Percentiles rank a stretch among this genome's conserved stretches.
phyloP scores from a whole-genome alignment of 2,888 invertebrate species.

The Brachyptera putata region DNA sequence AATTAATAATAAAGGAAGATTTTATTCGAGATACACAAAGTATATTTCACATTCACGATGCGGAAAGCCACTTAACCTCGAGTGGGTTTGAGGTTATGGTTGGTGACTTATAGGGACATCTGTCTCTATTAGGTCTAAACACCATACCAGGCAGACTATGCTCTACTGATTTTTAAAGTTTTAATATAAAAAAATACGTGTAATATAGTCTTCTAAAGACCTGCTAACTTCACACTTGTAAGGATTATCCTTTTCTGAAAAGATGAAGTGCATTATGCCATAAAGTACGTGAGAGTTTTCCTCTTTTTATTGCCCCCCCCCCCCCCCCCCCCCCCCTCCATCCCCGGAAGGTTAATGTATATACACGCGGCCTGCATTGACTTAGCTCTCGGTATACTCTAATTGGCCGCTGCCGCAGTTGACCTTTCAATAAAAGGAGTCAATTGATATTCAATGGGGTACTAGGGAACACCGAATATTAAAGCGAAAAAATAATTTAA shows the following conservation, averaged over 20 bases:
- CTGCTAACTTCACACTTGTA: neutral
- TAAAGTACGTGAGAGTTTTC: neutral
- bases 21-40: slow-evolving; percentile 8
- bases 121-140: slow-evolving; percentile 6
- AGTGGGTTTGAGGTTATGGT: slow-evolving; percentile 9
- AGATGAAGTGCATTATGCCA: neutral
- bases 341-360: too few species aligned
- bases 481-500: slow-evolving; percentile 4
- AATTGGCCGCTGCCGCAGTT: neutral
- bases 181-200: too few species aligned
- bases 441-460: slow-evolving; percentile 11
- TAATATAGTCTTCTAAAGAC: too few species aligned
- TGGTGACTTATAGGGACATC: slow-evolving; percentile 17
- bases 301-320: slow-evolving; percentile 3
- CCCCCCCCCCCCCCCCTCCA: too few species aligned
- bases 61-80: slow-evolving; percentile 19
- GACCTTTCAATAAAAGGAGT: slow-evolving; percentile 12
- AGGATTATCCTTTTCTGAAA: neutral
- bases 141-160: neutral
- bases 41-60: slow-evolving; percentile 16
- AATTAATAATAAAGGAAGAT: slow-evolving; percentile 14
- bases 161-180: slow-evolving; percentile 1
- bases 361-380: too few species aligned
- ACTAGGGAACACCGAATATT: slow-evolving; percentile 1
- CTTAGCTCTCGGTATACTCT: too few species aligned